Percentiles rank a stretch among this genome's conserved stretches.
These are phyloP conservation scores for Hoplostethus mediterraneus DNA, from an alignment of 2,797 vertebrate species.

Conservation along the genomic window DNA sequence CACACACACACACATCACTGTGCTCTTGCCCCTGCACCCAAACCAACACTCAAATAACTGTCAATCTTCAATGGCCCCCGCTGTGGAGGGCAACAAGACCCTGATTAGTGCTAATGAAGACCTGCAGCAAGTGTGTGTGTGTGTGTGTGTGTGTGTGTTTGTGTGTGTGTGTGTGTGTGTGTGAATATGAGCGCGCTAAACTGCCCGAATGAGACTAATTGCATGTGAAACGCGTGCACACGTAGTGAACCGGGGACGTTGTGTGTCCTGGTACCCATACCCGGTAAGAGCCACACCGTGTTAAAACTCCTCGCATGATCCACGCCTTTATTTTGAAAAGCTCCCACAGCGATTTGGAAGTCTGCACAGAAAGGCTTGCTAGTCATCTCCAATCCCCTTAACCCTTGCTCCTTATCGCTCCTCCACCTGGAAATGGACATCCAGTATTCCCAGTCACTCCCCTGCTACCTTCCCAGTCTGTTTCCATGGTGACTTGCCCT, in stretches of 20 bases:
- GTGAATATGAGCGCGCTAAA: slow-evolving; percentile 14
- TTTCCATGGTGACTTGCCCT: slow-evolving; percentile 82
- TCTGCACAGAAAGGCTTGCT: slow-evolving; percentile 6
- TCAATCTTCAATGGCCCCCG: slow-evolving; percentile 26
- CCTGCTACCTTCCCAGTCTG: slow-evolving; percentile 43
- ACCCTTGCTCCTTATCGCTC: slow-evolving; percentile 30
- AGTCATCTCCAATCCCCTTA: slow-evolving; percentile 39
- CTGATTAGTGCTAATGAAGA: slow-evolving; percentile 75
- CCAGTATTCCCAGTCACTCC: slow-evolving; percentile 68
- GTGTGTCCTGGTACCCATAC: slow-evolving; percentile 31
- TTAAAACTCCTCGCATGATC: slow-evolving; percentile 25
- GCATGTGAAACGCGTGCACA: slow-evolving; percentile 45
- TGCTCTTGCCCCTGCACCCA: not conserved
- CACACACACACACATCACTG: not conserved
- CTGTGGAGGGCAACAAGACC: slow-evolving; percentile 46
- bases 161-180: slow-evolving; percentile 29
- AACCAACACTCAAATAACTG: slow-evolving; percentile 16
- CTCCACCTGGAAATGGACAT: slow-evolving; percentile 68
- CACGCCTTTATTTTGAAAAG: not conserved
- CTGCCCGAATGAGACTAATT: slow-evolving; percentile 53
- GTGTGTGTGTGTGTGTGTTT: not conserved
- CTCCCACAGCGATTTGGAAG: slow-evolving; percentile 20
- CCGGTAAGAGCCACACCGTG: slow-evolving; percentile 44
- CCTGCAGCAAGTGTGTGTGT: slow-evolving; percentile 35
- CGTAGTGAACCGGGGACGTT: not conserved